Conservation (phyloP, 1,140 invertebrate genomes). For the Drusus annulatus region DNA sequence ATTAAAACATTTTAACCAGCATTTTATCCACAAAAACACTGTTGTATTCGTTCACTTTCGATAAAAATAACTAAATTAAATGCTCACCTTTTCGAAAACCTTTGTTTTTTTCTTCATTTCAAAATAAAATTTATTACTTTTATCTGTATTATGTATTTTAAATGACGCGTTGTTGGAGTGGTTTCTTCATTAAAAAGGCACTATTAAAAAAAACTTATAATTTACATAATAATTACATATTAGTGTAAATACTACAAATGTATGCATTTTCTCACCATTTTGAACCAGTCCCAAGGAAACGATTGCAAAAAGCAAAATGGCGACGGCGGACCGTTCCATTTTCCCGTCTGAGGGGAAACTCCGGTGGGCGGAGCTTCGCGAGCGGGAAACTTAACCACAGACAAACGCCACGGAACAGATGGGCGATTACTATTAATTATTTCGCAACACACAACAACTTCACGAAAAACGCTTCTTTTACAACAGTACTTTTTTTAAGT, state of each 20-base stretch:
- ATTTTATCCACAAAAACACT: too few species aligned
- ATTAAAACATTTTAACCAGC: too few species aligned
- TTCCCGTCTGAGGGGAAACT: slow-evolving; percentile 5
- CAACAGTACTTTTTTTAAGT: neutral
- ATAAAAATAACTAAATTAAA: too few species aligned
- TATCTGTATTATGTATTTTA: too few species aligned
- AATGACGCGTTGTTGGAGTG: too few species aligned
- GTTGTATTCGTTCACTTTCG: too few species aligned
- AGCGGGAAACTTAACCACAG: slow-evolving; percentile 31
- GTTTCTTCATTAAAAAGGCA: too few species aligned
- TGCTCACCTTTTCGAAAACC: too few species aligned
- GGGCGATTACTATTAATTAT: neutral
- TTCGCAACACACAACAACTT: neutral
- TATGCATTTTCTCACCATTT: slow-evolving; percentile 34
- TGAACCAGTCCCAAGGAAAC: slow-evolving; percentile 35
- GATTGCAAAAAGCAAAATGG: slow-evolving; percentile 45
- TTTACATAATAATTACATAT: too few species aligned
- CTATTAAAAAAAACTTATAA: too few species aligned
- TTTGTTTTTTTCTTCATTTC: too few species aligned
- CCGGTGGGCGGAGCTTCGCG: slow-evolving; percentile 12
- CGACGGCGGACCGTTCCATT: slow-evolving; percentile 43
- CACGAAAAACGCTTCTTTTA: neutral
- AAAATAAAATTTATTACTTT: too few species aligned
- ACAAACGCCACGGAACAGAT: neutral
- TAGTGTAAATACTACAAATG: neutral